These are phyloP conservation scores for Rynchops niger DNA, from an alignment of 2,113 vertebrate species.

Conservation along the genomic window DNA sequence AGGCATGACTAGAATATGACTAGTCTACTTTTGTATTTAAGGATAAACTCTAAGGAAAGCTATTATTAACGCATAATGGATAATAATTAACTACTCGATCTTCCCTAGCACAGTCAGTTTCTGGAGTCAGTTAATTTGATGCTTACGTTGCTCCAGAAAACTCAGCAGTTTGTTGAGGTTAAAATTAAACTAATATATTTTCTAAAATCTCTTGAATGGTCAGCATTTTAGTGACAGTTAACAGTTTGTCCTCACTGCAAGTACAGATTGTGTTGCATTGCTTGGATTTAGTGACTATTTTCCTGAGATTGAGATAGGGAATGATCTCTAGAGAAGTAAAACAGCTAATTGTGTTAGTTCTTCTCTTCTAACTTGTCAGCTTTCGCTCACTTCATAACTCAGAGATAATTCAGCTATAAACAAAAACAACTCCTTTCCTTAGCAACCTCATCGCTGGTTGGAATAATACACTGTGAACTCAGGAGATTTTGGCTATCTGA, in stretches of 20 bases:
- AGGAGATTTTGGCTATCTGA: neutral
- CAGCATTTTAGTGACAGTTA: neutral
- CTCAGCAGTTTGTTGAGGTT: neutral
- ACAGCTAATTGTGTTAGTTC: neutral
- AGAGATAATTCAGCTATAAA: conserved; percentile 2
- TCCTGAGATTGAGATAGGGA: neutral
- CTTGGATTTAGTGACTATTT: neutral
- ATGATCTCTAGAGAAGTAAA: neutral
- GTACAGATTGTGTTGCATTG: neutral
- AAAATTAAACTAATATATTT: neutral
- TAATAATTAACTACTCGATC: conserved; percentile 4
- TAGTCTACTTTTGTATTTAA: neutral
- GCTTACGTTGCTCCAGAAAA: neutral
- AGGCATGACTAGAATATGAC: neutral
- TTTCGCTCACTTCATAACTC: neutral
- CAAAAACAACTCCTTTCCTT: neutral
- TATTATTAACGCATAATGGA: neutral
- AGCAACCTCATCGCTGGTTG: neutral
- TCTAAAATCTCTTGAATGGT: neutral
- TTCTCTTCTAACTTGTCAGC: neutral
- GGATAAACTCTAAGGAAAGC: neutral
- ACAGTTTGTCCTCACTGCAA: neutral
- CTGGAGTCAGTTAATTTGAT: neutral
- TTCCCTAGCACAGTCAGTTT: neutral
- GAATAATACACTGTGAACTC: neutral